phyloP scores from a whole-genome alignment of 2,888 invertebrate species.

The Lydus trimaculatus region DNA sequence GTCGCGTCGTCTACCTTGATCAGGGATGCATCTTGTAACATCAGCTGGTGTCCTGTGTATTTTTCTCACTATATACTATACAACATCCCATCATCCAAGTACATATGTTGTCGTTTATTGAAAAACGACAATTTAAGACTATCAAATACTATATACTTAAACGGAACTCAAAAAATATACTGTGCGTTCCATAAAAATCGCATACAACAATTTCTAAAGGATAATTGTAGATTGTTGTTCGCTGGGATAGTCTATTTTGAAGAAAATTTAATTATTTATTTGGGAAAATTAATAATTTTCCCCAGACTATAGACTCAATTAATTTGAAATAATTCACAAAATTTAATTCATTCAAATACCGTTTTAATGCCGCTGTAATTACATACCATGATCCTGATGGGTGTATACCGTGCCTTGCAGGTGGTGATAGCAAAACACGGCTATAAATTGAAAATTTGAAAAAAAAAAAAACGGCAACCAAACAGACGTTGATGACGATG shows the following conservation, averaged over 20 bases:
- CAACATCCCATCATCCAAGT: slow-evolving; percentile 31
- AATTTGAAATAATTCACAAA: too few species aligned
- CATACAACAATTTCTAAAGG: too few species aligned
- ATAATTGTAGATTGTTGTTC: too few species aligned
- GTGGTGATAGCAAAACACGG: slow-evolving; percentile 47
- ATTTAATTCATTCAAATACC: neutral
- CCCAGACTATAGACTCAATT: too few species aligned
- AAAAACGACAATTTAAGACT: neutral
- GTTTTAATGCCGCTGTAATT: slow-evolving; percentile 1
- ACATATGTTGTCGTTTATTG: slow-evolving; percentile 17
- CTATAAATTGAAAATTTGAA: slow-evolving; percentile 16
- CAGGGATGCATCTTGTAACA: slow-evolving; percentile 55
- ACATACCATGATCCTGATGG: neutral
- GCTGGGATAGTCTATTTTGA: too few species aligned
- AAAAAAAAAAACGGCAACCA: neutral
- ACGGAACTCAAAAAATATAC: too few species aligned
- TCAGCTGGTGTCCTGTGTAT: slow-evolving; percentile 52
- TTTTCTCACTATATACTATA: slow-evolving; percentile 33
- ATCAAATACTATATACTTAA: neutral
- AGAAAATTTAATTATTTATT: too few species aligned
- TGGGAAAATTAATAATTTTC: too few species aligned
- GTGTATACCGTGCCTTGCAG: neutral
- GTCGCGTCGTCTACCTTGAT: slow-evolving; percentile 47
- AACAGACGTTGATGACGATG: neutral
- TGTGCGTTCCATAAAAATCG: too few species aligned